Percentiles rank a stretch among this genome's conserved stretches.
Evolutionary conservation across 2,888 invertebrate species (phyloP).

Genomic region (Lissocephala sabroskyi): DNA sequence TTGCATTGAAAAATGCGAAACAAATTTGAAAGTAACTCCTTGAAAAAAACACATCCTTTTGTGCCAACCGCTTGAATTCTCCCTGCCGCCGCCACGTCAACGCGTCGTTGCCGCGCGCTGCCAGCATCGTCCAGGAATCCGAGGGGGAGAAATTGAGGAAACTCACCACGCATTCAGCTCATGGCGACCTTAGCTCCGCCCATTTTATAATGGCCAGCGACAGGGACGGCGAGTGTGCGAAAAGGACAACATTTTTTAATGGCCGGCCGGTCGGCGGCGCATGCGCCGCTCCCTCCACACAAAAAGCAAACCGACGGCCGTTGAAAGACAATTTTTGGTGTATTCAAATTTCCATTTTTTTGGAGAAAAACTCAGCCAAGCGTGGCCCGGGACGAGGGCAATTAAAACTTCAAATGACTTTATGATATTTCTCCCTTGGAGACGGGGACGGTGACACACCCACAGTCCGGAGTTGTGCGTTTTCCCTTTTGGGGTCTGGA

Average conservation of each 20-base stretch:
- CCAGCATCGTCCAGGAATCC: too few relatives aligned
- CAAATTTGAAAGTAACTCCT: too few relatives aligned
- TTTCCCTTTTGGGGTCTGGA: too few relatives aligned
- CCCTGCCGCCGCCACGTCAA: too few relatives aligned
- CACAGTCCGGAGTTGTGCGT: too few relatives aligned
- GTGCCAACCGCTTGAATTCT: too few relatives aligned
- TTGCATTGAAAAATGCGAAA: too few relatives aligned
- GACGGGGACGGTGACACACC: slow-evolving; percentile 22
- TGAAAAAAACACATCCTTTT: too few relatives aligned
- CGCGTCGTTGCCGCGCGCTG: too few relatives aligned
- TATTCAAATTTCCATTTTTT: background rate
- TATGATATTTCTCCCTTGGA: slow-evolving; percentile 39
- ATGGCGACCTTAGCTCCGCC: slow-evolving; percentile 62
- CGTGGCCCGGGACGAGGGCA: slow-evolving; percentile 25
- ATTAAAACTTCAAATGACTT: slow-evolving; percentile 57
- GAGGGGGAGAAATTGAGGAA: slow-evolving; percentile 10
- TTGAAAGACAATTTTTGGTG: background rate
- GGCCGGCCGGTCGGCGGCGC: slow-evolving; percentile 32
- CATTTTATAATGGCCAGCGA: slow-evolving; percentile 67
- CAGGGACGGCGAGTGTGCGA: slow-evolving; percentile 2
- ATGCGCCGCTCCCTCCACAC: slow-evolving; percentile 42
- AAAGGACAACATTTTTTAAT: too few relatives aligned
- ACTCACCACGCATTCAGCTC: slow-evolving; percentile 50
- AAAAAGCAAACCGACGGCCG: background rate
- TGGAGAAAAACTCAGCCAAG: background rate